Base-by-base conservation (phyloP, 2,797 vertebrate genomes). In the Chaenodraco wilsoni region DNA sequence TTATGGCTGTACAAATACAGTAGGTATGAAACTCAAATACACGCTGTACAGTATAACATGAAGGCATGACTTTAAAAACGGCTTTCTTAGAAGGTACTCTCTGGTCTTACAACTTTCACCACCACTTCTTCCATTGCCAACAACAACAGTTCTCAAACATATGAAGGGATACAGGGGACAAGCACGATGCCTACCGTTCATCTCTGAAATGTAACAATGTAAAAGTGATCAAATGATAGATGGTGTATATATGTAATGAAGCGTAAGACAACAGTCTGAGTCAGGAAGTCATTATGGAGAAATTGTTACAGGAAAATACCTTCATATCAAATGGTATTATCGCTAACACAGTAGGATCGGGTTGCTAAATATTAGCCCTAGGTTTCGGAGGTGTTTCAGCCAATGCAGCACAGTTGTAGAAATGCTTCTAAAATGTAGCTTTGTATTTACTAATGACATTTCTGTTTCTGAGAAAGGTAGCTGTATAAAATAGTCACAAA, bases 1-100 rank as follows among this genome's bases (percentile, higher is more conserved):
- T 82, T 81, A 83, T 81, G 88, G 51, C 60, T 75, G 45, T 68
- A 67, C 48, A 77, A 37, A 72, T 37, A 71, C 52, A 78, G 50
- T 48, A 23, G 44, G 55, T 74, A 65, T 77, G 59, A 57, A 79
- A 76, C 21, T 69, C 19, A 61, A 54, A 60, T 62, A 46, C 63
- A 84, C 41, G 68, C 44, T 69, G 52, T 60, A 45, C 44, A 76
- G 15, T 59, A 21, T 21, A 21, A 78, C 54, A 58, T 31, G n/a
- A 65, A 69, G 43, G 48, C 5, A 33, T 41, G 14, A 69, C 9
- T 61, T 51, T 33, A n/a, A 69, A 58, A 58, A 69, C 5, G 61
- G 40, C 3, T 49, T 17, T 57, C 15, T 8, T 37, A 12, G 8
- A 40, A 41, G 9, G 54, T 52, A 2, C 8, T 58, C 14, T 55